phyloP scores from a whole-genome alignment of 2,797 vertebrate species.

The Stomatorhinus walkeri region DNA sequence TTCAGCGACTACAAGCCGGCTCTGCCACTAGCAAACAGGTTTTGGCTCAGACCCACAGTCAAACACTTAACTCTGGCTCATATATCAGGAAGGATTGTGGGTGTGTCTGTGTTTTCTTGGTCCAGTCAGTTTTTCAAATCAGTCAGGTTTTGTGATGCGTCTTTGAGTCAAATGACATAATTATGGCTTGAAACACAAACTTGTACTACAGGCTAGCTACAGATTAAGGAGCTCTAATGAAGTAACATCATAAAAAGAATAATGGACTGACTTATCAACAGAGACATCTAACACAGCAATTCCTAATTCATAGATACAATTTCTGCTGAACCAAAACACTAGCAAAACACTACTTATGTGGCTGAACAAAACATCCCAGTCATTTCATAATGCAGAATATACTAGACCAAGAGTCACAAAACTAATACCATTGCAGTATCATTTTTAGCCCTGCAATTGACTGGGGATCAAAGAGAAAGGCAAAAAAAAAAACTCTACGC shows the following conservation, averaged over 20 bases:
- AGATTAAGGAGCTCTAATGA: not conserved
- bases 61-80: not conserved
- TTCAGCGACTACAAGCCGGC: not conserved
- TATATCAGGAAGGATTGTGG: conserved; percentile 13
- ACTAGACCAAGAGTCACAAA: not conserved
- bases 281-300: not conserved
- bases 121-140: not conserved
- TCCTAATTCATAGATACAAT: not conserved
- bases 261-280: not conserved
- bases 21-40: not conserved
- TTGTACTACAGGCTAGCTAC: not conserved
- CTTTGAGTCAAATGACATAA: conserved; percentile 1
- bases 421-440: not conserved
- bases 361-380: not conserved
- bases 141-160: not conserved
- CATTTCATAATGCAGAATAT: not conserved
- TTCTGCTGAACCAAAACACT: not conserved
- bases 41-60: not conserved
- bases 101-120: not conserved
- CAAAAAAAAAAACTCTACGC: not conserved
- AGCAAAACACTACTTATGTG: not conserved
- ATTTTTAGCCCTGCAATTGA: not conserved
- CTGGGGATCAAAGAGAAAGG: not conserved
- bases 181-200: not conserved
- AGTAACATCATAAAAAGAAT: not conserved